Conservation (phyloP, 2,113 vertebrate genomes). For the Pseudopipra pipra region DNA sequence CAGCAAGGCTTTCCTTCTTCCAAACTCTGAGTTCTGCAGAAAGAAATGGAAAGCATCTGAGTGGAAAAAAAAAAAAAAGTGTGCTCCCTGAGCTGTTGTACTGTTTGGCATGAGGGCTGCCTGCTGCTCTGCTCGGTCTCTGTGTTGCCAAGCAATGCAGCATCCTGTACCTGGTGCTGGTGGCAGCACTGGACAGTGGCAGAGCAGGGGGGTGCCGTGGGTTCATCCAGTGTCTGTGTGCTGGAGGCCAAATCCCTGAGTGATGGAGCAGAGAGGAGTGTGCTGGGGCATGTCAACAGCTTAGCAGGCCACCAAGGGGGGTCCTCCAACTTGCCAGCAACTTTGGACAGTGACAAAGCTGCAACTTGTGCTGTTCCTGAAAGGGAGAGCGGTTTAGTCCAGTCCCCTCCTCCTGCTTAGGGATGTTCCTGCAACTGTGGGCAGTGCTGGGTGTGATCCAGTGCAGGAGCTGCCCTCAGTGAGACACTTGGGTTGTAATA, state of each 20-base stretch:
- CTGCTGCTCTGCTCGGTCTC: neutral
- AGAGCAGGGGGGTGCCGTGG: neutral
- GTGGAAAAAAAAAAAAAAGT: neutral
- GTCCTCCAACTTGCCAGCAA: neutral
- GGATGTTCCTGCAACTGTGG: neutral
- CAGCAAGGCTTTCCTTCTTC: conserved; percentile 4
- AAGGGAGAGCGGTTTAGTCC: neutral
- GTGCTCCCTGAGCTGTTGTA: neutral
- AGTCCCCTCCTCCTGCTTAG: neutral
- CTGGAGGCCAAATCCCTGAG: neutral
- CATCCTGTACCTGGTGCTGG: neutral
- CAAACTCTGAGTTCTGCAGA: neutral
- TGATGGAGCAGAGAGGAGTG: neutral
- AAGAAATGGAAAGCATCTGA: neutral
- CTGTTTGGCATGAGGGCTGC: neutral
- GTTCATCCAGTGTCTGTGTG: accelerated
- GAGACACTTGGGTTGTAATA: neutral
- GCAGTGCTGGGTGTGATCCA: accelerated
- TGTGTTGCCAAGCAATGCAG: neutral
- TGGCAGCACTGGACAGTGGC: neutral
- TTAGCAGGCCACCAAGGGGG: neutral
- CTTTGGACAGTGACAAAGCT: neutral
- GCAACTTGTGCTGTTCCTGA: neutral
- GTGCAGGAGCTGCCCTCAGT: neutral
- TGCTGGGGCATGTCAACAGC: accelerated